Evolutionary conservation across 2,888 invertebrate genomes (phyloP), one percentile per base, ranked within the genome.

Genomic region (Acronicta aceris): DNA sequence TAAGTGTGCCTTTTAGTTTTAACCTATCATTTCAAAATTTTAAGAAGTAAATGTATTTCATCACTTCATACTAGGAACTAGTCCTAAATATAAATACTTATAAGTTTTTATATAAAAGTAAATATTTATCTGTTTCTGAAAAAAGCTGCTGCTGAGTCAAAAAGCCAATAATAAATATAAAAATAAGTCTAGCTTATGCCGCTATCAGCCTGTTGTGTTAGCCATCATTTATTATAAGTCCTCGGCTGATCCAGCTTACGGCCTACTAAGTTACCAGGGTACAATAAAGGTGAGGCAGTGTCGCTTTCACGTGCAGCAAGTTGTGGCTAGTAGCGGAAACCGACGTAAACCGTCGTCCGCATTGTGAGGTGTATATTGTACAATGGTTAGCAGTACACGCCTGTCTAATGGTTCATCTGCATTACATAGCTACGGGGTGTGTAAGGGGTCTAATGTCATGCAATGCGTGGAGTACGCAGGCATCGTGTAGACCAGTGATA

Each of bases 231-330:
- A 50, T 53, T 69, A 61, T 50, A 51, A 51, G 57, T 30, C 49
- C 25, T n/a, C 4, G 36, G 41, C 40, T 70, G 47, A 74, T 70
- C 75, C 74, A 54, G 46, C 55, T 79, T 65, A 74, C 49, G 57
- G 58, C 45, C 54, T 63, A 46, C 56, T 58, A 52, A 64, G 59
- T 62, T 69, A 43, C 54, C 25, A 70, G 58, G 50, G 52, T 50
- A 59, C 59, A 68, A 72, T 74, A 78, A 72, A 78, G 68, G 67
- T 50, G 57, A 66, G 56, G 62, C 70, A 75, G 65, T 38, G 40
- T 30, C 43, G 53, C 66, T 58, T 59, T 68, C 65, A 55, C 16
- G 62, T 54, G 49, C 49, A 50, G 55, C 62, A 56, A 74, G 59
- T 59, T 54, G 49, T 47, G 52, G 55, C 62, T 55, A 74, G 59